phyloP scores from a whole-genome alignment of 2,888 invertebrate species.

The Stomorhina lunata region DNA sequence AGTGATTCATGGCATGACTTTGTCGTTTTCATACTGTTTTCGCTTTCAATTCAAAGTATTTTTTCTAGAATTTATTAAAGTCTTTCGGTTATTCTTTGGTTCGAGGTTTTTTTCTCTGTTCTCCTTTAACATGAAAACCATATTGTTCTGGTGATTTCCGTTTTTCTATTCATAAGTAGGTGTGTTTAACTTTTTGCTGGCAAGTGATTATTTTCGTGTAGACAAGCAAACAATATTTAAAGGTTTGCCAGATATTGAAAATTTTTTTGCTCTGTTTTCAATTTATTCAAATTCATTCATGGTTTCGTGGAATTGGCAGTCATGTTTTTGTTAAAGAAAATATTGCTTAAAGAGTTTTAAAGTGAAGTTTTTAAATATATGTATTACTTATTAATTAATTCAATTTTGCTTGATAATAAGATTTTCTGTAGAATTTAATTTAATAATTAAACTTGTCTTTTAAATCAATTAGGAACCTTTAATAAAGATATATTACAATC shows the following conservation, averaged over 20 bases:
- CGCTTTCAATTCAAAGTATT: background rate
- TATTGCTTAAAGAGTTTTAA: background rate
- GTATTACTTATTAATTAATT: background rate
- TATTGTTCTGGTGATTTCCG: background rate
- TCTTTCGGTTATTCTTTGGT: background rate
- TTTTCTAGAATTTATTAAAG: slow-evolving; percentile 12
- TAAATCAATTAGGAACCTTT: background rate
- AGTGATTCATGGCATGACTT: slow-evolving; percentile 52
- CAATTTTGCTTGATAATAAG: background rate
- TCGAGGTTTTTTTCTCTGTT: background rate
- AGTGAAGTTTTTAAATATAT: background rate
- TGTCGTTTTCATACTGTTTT: background rate
- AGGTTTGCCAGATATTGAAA: slow-evolving; percentile 26
- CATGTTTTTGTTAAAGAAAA: slow-evolving; percentile 30
- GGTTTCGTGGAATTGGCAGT: slow-evolving; percentile 12
- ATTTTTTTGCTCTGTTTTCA: background rate
- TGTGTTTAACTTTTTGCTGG: slow-evolving; percentile 34
- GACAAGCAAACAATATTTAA: slow-evolving; percentile 27
- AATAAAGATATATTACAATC: background rate
- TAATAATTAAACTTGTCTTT: background rate
- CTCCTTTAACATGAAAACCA: slow-evolving; percentile 3
- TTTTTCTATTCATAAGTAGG: slow-evolving; percentile 36
- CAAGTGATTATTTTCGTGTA: slow-evolving; percentile 24
- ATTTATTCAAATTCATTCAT: slow-evolving; percentile 25
- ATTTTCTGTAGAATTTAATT: background rate